Evolutionary conservation across 2,888 invertebrate species (phyloP).

Genomic region (Acanthopleura granulata): DNA sequence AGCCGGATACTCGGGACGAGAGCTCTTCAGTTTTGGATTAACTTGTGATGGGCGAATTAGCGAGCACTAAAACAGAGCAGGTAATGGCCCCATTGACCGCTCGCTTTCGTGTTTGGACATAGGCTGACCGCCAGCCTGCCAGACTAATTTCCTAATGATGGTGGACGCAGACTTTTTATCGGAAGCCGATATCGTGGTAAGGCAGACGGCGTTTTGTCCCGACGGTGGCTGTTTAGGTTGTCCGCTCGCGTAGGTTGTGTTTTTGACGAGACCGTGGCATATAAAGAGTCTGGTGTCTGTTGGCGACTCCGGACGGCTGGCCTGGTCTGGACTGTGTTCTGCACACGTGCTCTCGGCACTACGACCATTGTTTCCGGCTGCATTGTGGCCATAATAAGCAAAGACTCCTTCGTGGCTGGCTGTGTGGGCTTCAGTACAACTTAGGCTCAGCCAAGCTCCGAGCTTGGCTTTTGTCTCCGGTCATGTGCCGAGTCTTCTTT

Average conservation of each 20-base stretch:
- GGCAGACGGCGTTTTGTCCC: conserved; percentile 5
- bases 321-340: neutral
- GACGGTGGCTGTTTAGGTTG: neutral
- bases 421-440: no score
- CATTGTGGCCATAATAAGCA: no score
- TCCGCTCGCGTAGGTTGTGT: neutral
- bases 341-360: neutral
- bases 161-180: neutral
- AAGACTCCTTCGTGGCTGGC: no score
- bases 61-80: neutral
- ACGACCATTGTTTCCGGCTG: neutral
- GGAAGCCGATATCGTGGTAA: conserved; percentile 6
- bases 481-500: no score
- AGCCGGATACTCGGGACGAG: no score
- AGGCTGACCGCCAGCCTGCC: neutral
- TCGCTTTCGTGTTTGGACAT: neutral
- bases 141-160: conserved; percentile 10
- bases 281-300: neutral
- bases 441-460: no score
- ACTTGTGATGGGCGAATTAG: conserved; percentile 2
- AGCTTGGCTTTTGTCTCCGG: no score
- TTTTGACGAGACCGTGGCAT: neutral
- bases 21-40: neutral
- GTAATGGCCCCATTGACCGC: neutral
- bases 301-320: neutral